A percentile compares a stretch with the other conserved stretches of the same genome.
Evolutionary conservation across 1,140 invertebrate species (phyloP).

Genomic region (Zaprionus gabonicus): DNA sequence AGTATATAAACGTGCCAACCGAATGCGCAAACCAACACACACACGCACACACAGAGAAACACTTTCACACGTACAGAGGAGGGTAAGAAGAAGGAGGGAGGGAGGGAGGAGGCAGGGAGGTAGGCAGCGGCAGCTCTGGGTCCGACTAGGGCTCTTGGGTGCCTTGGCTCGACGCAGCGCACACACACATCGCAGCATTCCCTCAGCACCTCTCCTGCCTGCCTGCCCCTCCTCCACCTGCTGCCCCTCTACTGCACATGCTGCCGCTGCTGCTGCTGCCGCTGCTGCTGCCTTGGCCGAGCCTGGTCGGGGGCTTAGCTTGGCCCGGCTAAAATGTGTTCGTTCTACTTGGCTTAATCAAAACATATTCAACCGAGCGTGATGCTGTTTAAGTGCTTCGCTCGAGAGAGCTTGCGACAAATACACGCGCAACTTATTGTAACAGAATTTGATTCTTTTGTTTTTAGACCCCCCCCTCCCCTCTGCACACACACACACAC

Average conservation of each 20-base stretch:
- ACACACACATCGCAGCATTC: constrained; percentile 5
- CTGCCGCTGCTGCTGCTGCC: too few relatives aligned
- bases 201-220: not conserved
- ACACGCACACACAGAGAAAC: constrained; percentile 22
- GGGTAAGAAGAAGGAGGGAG: not conserved
- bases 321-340: constrained; percentile 70
- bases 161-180: constrained; percentile 10
- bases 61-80: constrained; percentile 8
- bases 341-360: constrained; percentile 82
- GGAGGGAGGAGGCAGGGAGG: not conserved
- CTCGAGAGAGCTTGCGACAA: constrained; percentile 77
- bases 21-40: constrained; percentile 37
- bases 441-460: constrained; percentile 80
- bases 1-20: constrained; percentile 72
- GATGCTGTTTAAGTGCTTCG: constrained; percentile 80
- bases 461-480: constrained; percentile 31
- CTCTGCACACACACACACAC: constrained; percentile 14
- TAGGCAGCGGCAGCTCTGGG: constrained; percentile 2
- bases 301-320: constrained; percentile 16
- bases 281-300: not conserved
- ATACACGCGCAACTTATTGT: constrained; percentile 77
- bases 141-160: constrained; percentile 28
- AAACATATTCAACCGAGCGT: constrained; percentile 81
- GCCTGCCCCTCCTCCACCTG: not conserved
- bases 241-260: not conserved